Percentiles rank a stretch among this genome's conserved stretches.
These are phyloP conservation scores for Vimba vimba DNA, from an alignment of 2,113 vertebrate species.

Conservation along the genomic window DNA sequence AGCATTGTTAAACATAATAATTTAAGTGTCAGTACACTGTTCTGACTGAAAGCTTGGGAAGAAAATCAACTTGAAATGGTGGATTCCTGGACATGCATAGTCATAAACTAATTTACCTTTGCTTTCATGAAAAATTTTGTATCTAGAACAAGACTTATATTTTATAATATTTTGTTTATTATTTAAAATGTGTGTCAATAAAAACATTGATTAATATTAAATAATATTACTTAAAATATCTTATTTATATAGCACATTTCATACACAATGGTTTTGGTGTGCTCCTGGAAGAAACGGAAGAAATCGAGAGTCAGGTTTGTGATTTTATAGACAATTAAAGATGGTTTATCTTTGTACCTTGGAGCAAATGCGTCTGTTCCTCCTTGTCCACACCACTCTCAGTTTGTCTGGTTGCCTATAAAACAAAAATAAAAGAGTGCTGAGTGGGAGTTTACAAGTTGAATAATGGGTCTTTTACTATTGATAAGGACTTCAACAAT, in stretches of 20 bases:
- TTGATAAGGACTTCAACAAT: neutral
- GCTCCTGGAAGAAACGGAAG: too few relatives aligned
- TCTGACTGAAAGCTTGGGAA: neutral
- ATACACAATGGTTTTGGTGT: too few relatives aligned
- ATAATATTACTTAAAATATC: neutral
- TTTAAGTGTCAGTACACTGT: neutral
- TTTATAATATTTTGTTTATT: neutral
- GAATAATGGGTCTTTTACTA: neutral
- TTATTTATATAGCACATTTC: neutral
- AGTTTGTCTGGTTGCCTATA: constrained; percentile 90
- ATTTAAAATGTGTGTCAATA: neutral
- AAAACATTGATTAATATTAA: neutral
- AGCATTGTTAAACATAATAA: neutral
- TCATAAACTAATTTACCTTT: neutral
- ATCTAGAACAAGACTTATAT: neutral
- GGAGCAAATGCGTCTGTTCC: constrained; percentile 88
- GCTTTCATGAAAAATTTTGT: neutral
- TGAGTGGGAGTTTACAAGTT: neutral
- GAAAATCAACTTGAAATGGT: neutral
- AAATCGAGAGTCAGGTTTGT: too few relatives aligned
- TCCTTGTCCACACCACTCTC: constrained; percentile 88
- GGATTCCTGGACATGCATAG: neutral
- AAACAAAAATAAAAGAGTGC: constrained; percentile 44
- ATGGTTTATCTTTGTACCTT: constrained; percentile 75
- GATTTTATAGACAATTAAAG: neutral